These are phyloP conservation scores for Hydraecia micacea DNA, from an alignment of 2,888 invertebrate species.

Conservation along the genomic window DNA sequence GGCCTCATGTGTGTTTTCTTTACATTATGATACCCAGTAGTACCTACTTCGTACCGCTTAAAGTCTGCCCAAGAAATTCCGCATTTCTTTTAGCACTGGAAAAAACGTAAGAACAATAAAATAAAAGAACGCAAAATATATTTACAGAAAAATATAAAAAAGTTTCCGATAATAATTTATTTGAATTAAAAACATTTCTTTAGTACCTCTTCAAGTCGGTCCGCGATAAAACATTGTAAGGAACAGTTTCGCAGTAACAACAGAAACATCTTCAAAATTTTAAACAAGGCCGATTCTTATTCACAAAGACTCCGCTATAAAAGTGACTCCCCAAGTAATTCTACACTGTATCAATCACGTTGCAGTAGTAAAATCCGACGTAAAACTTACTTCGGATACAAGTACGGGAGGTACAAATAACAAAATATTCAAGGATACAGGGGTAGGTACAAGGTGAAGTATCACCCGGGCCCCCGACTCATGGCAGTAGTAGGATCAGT, in stretches of 20 bases:
- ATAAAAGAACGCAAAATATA: constrained; percentile 7
- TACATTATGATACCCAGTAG: no score
- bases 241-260: constrained; percentile 46
- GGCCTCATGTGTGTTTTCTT: no score
- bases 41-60: no score
- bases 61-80: no score
- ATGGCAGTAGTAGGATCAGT: not conserved
- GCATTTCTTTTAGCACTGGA: not conserved
- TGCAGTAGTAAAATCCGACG: constrained; percentile 75
- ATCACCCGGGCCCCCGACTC: not conserved
- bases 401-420: constrained; percentile 47
- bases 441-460: not conserved
- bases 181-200: constrained; percentile 42
- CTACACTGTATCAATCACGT: constrained; percentile 78
- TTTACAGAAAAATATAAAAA: constrained; percentile 19
- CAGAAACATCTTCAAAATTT: constrained; percentile 64
- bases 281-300: constrained; percentile 69
- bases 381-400: constrained; percentile 73
- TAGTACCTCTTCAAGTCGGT: constrained; percentile 31
- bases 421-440: constrained; percentile 25
- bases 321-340: constrained; percentile 70
- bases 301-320: constrained; percentile 68
- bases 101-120: not conserved
- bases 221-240: constrained; percentile 54
- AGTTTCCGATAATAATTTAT: constrained; percentile 13